Evolutionary conservation across 2,113 vertebrate species (phyloP).

Genomic region (Poeciliopsis prolifica): DNA sequence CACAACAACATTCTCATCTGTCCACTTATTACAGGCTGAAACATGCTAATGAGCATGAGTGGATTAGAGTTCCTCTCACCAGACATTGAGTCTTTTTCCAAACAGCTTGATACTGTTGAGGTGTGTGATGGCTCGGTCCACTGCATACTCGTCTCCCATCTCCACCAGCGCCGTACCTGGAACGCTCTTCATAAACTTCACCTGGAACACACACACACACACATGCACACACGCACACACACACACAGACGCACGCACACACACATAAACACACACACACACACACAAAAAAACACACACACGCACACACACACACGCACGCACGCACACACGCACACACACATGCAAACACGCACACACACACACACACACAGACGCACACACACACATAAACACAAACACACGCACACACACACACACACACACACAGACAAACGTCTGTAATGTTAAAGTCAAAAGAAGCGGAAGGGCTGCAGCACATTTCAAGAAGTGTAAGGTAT

Average conservation of each 20-base stretch:
- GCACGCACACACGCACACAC: background rate
- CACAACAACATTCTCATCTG: background rate
- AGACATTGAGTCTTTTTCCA: constrained; percentile 95
- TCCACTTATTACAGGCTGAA: background rate
- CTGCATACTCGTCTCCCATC: constrained; percentile 98
- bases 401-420: background rate
- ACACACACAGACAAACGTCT: background rate
- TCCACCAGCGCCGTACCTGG: constrained; percentile 95
- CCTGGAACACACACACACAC: constrained; percentile 67
- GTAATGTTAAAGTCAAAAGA: background rate
- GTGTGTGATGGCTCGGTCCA: constrained; percentile 96
- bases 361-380: background rate
- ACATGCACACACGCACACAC: background rate
- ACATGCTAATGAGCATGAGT: background rate
- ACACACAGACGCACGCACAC: background rate
- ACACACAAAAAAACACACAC: background rate
- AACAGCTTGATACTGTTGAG: constrained; percentile 97
- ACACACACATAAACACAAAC: too few relatives aligned
- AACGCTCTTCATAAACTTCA: constrained; percentile 99
- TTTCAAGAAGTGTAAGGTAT: background rate
- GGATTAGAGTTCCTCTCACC: constrained; percentile 80
- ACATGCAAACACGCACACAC: too few relatives aligned
- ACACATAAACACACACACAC: background rate
- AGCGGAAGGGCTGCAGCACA: background rate
- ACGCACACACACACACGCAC: too few relatives aligned